These are phyloP conservation scores for Alca torda DNA, from an alignment of 2,797 vertebrate species.

Conservation along the genomic window DNA sequence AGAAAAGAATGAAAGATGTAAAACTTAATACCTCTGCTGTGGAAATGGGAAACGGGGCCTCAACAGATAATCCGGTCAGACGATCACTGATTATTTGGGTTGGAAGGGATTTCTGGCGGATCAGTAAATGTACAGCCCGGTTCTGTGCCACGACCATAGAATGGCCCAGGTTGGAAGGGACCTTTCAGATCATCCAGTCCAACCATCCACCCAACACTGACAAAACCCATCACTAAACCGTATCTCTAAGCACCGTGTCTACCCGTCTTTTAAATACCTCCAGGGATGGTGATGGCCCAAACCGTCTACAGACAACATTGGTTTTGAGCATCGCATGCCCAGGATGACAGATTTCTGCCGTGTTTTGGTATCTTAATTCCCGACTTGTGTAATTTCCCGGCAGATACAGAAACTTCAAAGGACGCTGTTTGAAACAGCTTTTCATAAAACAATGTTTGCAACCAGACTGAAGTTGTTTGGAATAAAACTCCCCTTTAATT, in stretches of 20 bases:
- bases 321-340: not conserved
- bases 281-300: not conserved
- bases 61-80: not conserved
- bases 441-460: not conserved
- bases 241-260: too few species aligned
- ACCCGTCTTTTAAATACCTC: too few species aligned
- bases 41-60: not conserved
- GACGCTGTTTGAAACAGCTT: not conserved
- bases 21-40: not conserved
- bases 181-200: too few species aligned
- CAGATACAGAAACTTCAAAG: not conserved
- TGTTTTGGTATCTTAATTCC: not conserved
- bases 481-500: not conserved
- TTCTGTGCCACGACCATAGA: not conserved
- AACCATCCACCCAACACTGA: too few species aligned
- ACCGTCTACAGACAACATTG: accelerated
- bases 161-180: too few species aligned
- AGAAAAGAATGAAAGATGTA: not conserved
- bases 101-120: not conserved
- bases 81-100: not conserved
- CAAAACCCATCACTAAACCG: too few species aligned
- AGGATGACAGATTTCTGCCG: not conserved
- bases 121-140: not conserved
- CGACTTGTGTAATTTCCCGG: not conserved
- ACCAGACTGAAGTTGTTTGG: not conserved